Conservation (phyloP, 2,888 invertebrate species). For the Ormyrus labotus region DNA sequence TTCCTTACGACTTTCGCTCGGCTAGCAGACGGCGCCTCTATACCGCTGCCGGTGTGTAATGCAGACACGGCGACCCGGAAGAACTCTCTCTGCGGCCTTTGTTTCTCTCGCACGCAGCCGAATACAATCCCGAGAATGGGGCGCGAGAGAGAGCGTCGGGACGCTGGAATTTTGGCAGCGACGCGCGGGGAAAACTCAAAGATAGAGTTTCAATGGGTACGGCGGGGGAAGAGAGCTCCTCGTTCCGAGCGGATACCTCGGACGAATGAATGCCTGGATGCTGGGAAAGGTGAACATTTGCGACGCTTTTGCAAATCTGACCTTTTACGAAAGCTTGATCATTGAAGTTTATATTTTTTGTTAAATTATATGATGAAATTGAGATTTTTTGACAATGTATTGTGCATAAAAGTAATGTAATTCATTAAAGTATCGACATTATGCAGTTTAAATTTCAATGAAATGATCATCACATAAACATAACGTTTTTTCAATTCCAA, state of each 20-base stretch:
- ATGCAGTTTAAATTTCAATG: no score
- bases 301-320: no score
- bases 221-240: neutral
- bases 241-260: neutral
- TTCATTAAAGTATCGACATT: no score
- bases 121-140: slow-evolving; percentile 29
- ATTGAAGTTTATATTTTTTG: no score
- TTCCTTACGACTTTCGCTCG: slow-evolving; percentile 19
- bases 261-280: neutral
- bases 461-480: no score
- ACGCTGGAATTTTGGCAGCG: slow-evolving; percentile 31
- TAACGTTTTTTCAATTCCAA: no score
- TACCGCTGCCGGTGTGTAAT: neutral
- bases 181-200: slow-evolving; percentile 26
- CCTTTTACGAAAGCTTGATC: no score
- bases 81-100: slow-evolving; percentile 25
- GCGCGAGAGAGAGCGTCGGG: neutral
- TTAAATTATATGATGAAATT: no score
- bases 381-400: no score
- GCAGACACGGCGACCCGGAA: slow-evolving; percentile 9
- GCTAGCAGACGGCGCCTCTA: neutral
- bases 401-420: no score
- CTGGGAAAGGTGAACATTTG: no score
- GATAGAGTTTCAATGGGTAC: slow-evolving; percentile 29
- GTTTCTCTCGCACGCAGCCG: neutral